Percentiles rank a stretch among this genome's conserved stretches.
These are phyloP conservation scores for Harlomillsia oculata DNA, from an alignment of 1,140 invertebrate species.

Conservation along the genomic window DNA sequence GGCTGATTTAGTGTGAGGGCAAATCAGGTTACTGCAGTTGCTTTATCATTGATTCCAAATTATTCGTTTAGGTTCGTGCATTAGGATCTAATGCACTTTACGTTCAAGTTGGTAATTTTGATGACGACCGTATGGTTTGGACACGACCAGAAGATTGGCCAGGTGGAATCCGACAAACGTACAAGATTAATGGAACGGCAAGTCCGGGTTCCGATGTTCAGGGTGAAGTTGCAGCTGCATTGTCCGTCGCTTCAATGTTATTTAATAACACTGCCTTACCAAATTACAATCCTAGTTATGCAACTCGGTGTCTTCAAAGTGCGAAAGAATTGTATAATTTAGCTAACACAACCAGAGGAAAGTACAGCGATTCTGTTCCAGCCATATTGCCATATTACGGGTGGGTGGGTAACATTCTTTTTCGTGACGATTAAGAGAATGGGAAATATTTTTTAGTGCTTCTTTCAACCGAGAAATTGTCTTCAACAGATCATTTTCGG, in stretches of 20 bases:
- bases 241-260: conserved; percentile 41
- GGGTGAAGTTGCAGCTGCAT: conserved; percentile 41
- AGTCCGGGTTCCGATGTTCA: conserved; percentile 41
- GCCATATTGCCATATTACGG: conserved; percentile 39
- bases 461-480: background rate
- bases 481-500: background rate
- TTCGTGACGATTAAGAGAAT: background rate
- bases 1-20: background rate
- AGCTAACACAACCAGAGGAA: conserved; percentile 39
- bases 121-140: conserved; percentile 48
- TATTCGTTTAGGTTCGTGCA: conserved; percentile 38
- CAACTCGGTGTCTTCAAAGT: conserved; percentile 34
- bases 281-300: conserved; percentile 35
- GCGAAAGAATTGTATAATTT: conserved; percentile 42
- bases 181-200: conserved; percentile 47
- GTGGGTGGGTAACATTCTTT: conserved; percentile 29
- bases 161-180: conserved; percentile 52
- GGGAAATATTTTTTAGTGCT: background rate
- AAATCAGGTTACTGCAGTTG: background rate
- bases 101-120: conserved; percentile 51
- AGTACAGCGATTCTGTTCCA: conserved; percentile 41
- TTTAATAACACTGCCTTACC: conserved; percentile 36
- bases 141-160: conserved; percentile 49
- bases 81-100: conserved; percentile 47
- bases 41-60: too few species aligned